These are phyloP conservation scores for Rhinoraja longicauda DNA, from an alignment of 2,797 vertebrate genomes.

Conservation along the genomic window DNA sequence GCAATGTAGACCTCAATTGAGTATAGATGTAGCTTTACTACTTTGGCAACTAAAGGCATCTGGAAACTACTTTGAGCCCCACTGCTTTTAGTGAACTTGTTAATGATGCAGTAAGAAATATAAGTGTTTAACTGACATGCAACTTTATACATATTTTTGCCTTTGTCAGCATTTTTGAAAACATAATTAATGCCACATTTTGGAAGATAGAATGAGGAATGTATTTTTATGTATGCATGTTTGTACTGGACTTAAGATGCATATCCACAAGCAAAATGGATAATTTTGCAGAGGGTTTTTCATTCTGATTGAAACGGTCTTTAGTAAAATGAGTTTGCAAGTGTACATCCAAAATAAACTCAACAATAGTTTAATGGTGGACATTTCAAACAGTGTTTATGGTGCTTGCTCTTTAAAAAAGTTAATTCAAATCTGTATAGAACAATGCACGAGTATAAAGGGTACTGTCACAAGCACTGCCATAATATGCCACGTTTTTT, in stretches of 20 bases:
- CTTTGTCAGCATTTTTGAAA: constrained; percentile 11
- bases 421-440: neutral
- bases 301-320: neutral
- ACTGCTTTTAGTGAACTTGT: constrained; percentile 5
- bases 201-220: constrained; percentile 31
- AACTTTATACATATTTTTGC: constrained; percentile 31
- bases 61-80: neutral
- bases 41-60: neutral
- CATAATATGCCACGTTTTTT: neutral
- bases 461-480: neutral
- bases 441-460: neutral
- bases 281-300: neutral
- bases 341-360: neutral
- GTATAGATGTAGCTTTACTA: neutral
- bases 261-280: neutral
- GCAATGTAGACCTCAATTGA: too few species aligned
- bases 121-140: neutral
- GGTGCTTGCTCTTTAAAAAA: neutral
- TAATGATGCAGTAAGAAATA: neutral
- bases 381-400: constrained; percentile 13
- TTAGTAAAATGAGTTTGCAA: constrained; percentile 17
- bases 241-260: constrained; percentile 21
- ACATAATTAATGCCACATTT: constrained; percentile 31
- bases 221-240: constrained; percentile 33
- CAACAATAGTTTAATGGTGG: constrained; percentile 3